Base-by-base conservation (phyloP, 2,888 invertebrate genomes). In the Scaptomyza cyrtandrae region DNA sequence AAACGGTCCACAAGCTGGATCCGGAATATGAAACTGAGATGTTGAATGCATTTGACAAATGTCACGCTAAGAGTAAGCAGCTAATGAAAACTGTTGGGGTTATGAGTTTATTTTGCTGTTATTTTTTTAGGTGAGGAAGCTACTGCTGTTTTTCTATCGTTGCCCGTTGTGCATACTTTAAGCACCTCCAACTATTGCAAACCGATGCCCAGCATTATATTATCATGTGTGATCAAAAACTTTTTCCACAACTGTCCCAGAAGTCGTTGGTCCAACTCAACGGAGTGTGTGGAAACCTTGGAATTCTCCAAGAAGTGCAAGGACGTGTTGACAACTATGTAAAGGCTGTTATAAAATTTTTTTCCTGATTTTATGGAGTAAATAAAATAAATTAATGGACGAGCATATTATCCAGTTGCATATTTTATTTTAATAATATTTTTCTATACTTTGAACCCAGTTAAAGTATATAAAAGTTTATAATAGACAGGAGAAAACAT, bases 181-280 rank as follows among this genome's bases (percentile, higher is more conserved):
- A 77, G 78, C 52, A 52, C 44, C 0, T 27, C 60, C 2, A 75
- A 67, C 0, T 48, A 29, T 5, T 89, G 88, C 63, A 59, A 78
- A 2, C 89, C 88, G 1, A 55, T 71, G 29, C 27, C 89, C 13
- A 87, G 89, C 43, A 65, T 90, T 13, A 73, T 90, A 1, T 45
- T 89, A n/a, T 78, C 87, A 24, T 89, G 89, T 27, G 89, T 80
- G 5, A 78, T 89, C 7, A 65, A 74, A 35, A 54, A 71, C 1
- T 89, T 90, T 33, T 90, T 90, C 39, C 90, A 89, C 19, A 88
- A 78, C 2, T 89, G 88, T n/a, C 88, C 89, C 0, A 55, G 46
- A 0, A 74, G 9, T 48, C 88, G 89, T 11, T 90, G 90, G 88
- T 62, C 81, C 5, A 73, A 88, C 6, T 72, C 74, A 2, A 61